A percentile compares a stretch with the other conserved stretches of the same genome.
These are phyloP conservation scores for Nephrotoma guestfalica DNA, from an alignment of 2,888 invertebrate species.

Conservation along the genomic window DNA sequence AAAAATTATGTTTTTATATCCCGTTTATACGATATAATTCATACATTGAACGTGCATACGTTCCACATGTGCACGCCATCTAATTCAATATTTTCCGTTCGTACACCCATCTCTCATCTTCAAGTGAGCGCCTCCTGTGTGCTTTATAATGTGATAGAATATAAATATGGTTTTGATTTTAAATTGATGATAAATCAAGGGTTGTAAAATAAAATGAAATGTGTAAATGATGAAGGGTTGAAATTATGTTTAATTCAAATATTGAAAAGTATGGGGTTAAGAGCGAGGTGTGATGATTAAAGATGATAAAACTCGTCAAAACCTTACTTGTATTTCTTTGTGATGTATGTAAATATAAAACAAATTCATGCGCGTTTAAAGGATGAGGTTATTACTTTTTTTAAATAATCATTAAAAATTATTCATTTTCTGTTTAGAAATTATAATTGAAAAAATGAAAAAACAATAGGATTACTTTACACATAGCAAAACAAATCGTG, in stretches of 20 bases:
- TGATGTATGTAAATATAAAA: background rate
- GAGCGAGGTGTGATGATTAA: background rate
- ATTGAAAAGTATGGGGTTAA: background rate
- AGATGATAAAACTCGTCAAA: background rate
- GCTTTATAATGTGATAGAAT: background rate
- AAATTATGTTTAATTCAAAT: background rate
- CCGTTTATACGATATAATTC: background rate
- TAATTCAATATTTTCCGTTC: background rate
- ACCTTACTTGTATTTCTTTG: background rate
- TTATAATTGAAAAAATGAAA: background rate
- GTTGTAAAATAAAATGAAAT: background rate
- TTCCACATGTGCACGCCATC: background rate
- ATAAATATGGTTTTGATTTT: background rate
- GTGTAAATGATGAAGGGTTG: background rate
- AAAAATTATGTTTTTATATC: background rate
- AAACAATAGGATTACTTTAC: background rate
- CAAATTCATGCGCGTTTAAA: background rate
- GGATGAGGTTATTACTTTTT: background rate
- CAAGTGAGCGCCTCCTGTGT: background rate
- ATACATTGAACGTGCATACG: background rate
- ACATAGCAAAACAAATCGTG: background rate
- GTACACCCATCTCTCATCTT: background rate
- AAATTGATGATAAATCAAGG: background rate
- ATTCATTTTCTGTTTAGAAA: background rate
- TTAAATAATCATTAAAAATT: background rate